Base-by-base conservation (phyloP, 2,797 vertebrate genomes). In the Falco naumanni region DNA sequence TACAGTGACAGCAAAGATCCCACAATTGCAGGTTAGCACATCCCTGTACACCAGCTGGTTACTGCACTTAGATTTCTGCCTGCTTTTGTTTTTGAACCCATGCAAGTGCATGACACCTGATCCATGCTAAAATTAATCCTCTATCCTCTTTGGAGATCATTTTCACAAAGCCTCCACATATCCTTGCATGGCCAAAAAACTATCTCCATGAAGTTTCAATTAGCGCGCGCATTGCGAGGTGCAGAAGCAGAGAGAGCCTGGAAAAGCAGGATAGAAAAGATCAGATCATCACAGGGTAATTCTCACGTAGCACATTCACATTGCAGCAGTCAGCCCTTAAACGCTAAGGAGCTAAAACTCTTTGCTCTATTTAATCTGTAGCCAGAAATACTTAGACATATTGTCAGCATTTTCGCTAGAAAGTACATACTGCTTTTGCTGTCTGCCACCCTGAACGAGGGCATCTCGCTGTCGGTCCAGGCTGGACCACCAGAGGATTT, bases 171-270 rank as follows among this genome's bases (percentile, higher is more conserved):
- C 48, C 37, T 84, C 37, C 50, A 48, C 33, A 7, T 56, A 72
- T 48, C 56, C 60, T 69, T 34, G 33, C 50, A 43, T 0, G 10
- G 56, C 26, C 50, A 56, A 39, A 60, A 54, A 72, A 57, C 17
- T 2, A 50, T 19, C 56, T 43, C 80, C 1, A 0, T 56, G 54
- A 71, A 50, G 15, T 56, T 86, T 65, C 80, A 43, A 29, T 88
- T 59, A 80, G 29, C 0, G 1, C 7, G 34, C 3, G 2, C 10
- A 5, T 13, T 5, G 34, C 3, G 1, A 78, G 56, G 54, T 25
- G 34, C 19, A 22, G 64, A 60, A 43, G 51, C 39, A 60, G 56
- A 61, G 47, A 29, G 60, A 82, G 71, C 17, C 81, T 56, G 77
- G 54, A 64, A 68, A 68, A 69, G 60, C n/a, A 33, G 56, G 66